phyloP scores from a whole-genome alignment of 2,113 vertebrate species.

The Tinamus guttatus region DNA sequence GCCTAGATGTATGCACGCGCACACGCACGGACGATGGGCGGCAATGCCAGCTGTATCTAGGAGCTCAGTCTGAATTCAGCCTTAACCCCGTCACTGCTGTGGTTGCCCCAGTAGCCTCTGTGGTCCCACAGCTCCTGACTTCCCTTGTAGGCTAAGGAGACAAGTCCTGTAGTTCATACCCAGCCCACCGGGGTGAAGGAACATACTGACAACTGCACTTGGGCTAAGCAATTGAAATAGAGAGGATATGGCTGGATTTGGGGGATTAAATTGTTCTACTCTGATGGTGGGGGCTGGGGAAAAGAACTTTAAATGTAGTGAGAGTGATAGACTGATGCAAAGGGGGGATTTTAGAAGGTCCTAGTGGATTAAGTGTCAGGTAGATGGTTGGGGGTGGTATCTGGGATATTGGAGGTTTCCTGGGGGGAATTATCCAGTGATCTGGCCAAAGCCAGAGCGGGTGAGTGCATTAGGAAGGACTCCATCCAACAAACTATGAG shows the following conservation, averaged over 20 bases:
- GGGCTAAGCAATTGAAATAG: fast-evolving
- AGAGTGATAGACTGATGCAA: not conserved
- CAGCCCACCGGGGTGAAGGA: fast-evolving
- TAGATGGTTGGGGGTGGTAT: not conserved
- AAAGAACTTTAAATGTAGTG: not conserved
- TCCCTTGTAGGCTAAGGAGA: not conserved
- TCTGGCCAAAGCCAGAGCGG: not conserved
- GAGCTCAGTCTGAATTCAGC: not conserved
- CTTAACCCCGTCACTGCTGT: not conserved
- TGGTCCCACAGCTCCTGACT: not conserved
- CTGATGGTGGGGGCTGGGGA: fast-evolving
- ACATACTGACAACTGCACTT: fast-evolving
- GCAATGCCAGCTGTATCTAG: not conserved
- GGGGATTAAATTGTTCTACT: not conserved
- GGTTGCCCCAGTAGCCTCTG: not conserved
- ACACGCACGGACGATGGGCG: not conserved
- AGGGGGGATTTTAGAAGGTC: not conserved
- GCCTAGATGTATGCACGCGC: not conserved
- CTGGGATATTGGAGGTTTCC: not conserved
- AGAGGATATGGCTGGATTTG: not conserved
- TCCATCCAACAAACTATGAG: fast-evolving
- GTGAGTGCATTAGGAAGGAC: not conserved
- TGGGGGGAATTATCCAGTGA: not conserved
- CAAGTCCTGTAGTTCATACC: not conserved
- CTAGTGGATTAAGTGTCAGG: not conserved